Base-by-base conservation (phyloP, 1,140 invertebrate genomes). In the Philopotamus ludificatus region DNA sequence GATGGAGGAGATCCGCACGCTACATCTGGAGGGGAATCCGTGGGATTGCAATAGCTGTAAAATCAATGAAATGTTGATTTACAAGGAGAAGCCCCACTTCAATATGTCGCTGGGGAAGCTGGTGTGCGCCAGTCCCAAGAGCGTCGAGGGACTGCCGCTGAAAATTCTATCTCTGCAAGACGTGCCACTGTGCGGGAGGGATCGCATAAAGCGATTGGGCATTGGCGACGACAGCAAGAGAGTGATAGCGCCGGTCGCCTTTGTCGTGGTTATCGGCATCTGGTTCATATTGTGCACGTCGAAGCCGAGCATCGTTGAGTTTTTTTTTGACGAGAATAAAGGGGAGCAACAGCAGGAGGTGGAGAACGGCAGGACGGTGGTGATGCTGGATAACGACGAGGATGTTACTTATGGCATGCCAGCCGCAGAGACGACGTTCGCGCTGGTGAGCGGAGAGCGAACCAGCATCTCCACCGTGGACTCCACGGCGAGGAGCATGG, bases 1-100 rank as follows among this genome's bases (percentile, higher is more conserved):
- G 57, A 72, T 86, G 49, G 84, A 84, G 62, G 76, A 76, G 12
- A 78, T 83, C 60, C 74, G 76, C 15, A 74, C 75, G 15, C 70
- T 89, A 0, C 77, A 82, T 70, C 72, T 89, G 62, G 78, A 85
- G 22, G 79, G 79, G 16, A 89, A 89, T 74, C 83, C 82, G 2
- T 89, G 87, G 86, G 78, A 81, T 1, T 90, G 88, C 72, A 86
- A 89, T 73, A 76, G 84, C 68, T 90, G 88, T 71, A 81, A 83
- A 53, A 83, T 82, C 7, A 78, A 77, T 12, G 80, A 79, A 1
- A 81, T 86, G 80, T 69, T 87, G 0, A 75, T 74, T 66, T 80
- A 75, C 26, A 78, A 80, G 76, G 71, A 79, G 58, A 79, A 79
- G 16, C 77, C 80, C 0, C 84, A 85, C 66, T 70, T 80, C 4